Evolutionary conservation across 1,140 invertebrate species (phyloP), one percentile per base, ranked within the genome.

Genomic region (Bemisia tabaci): DNA sequence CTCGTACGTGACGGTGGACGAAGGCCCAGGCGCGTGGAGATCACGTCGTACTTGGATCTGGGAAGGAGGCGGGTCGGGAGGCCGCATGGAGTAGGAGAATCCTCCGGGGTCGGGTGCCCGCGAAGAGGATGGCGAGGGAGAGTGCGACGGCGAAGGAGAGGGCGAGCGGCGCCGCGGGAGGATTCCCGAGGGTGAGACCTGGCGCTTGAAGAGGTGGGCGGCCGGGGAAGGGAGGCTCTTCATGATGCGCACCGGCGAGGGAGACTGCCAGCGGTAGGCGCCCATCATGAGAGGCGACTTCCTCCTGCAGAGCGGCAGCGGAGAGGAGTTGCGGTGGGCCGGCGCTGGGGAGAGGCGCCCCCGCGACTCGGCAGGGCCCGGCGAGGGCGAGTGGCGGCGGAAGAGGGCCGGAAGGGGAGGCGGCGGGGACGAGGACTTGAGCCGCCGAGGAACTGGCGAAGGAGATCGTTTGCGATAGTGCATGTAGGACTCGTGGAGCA

Each of bases 381-480:
- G 70, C 12, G 68, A 66, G 2, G 69, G 65, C 12, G 65, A 68
- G 23, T 70, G 63, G 27, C 63, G 27, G 11, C 65, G 68, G 62
- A 67, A 67, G 39, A 67, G 1, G 2, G 62, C 58, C 12, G 68
- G 70, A 33, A 66, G 62, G 21, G 65, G 65, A 5, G 65, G 66
- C 17, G 65, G 68, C 24, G 39, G 24, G 23, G 62, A 17, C 67
- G 68, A 61, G 22, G 65, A 26, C 17, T 48, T 48, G 5, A 48
- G 17, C 5, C 33, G 33, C 17, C 33, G 33, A 26, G 69, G 65
- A 2, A 65, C 26, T 11, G 68, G 69, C 1, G 65, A 68, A 21
- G 66, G 69, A 1, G 68, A 0, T 85, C 86, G 39, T 25, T 12
- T 25, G 17, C 64, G 26, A 1, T 25, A n/a, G 23, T 24, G 5